A percentile compares a stretch with the other conserved stretches of the same genome.
phyloP scores from a whole-genome alignment of 2,797 vertebrate species.

The Varecia variegata region DNA sequence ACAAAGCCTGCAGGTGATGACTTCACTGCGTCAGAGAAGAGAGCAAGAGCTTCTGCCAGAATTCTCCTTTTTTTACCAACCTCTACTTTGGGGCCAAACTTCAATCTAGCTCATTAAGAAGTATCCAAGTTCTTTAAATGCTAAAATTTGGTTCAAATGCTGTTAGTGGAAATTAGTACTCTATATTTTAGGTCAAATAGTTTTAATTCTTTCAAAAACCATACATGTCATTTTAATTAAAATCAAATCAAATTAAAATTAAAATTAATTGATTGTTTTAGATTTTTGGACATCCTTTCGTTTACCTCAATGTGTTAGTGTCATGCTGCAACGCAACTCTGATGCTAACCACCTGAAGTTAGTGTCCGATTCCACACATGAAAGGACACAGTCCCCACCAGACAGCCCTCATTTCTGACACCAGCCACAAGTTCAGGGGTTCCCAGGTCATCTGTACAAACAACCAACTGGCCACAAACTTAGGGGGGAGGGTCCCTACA shows the following conservation, averaged over 20 bases:
- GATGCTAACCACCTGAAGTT: not conserved
- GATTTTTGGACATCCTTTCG: not conserved
- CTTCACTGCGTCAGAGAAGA: not conserved
- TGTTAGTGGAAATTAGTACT: not conserved
- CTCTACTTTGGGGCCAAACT: not conserved
- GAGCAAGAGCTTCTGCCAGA: not conserved
- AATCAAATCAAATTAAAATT: not conserved
- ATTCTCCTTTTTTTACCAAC: not conserved
- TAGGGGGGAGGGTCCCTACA: not conserved
- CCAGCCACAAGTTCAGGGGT: not conserved
- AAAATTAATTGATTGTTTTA: not conserved
- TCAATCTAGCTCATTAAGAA: not conserved
- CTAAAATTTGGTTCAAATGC: not conserved
- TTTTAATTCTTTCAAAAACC: constrained; percentile 14
- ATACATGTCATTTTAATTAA: not conserved
- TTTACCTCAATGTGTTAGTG: not conserved
- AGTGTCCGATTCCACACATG: not conserved
- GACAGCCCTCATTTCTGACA: not conserved
- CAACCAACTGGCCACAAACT: not conserved
- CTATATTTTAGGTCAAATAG: not conserved
- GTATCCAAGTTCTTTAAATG: not conserved
- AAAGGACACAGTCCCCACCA: not conserved
- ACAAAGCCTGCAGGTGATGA: not conserved
- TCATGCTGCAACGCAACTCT: not conserved
- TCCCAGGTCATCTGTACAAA: not conserved